Evolutionary conservation across 2,797 vertebrate species (phyloP), one percentile per base, ranked within the genome.

Genomic region (Lithobates sylvaticus): DNA sequence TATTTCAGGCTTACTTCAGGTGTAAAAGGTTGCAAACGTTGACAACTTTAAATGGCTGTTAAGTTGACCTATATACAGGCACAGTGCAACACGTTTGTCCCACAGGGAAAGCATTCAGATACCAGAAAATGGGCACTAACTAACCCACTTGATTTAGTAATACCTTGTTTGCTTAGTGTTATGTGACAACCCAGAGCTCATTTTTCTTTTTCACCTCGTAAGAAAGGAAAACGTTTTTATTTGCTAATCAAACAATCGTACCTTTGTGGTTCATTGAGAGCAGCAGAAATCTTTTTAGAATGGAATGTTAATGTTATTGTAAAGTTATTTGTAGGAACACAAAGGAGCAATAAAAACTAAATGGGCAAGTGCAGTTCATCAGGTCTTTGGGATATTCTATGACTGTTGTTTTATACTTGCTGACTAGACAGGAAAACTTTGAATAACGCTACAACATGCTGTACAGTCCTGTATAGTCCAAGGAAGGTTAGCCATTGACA

Each of bases 221-320:
- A 74, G 79, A 47, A 72, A 72, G 39, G 65, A 74, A 67, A 71
- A 78, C 73, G 68, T 68, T 69, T 75, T 29, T 83, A 83, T 83
- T 87, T 87, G 81, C 76, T 83, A 73, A 83, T 87, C 69, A 83
- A 87, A 87, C 80, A 87, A 83, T 58, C 44, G 77, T 65, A 72
- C 80, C 75, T 67, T 50, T 73, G 39, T 83, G 81, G 44, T 73
- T 67, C 68, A 83, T 42, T 78, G 64, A 83, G n/a, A 34, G 70
- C 13, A 34, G 70, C 13, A 54, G 18, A 81, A 44, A 50, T n/a
- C 75, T 23, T 44, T 86, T 15, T 78, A 64, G 74, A 73, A 29
- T 39, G 85, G 86, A 87, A 87, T 83, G 81, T 67, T 87, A 83
- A 87, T 83, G 86, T 83, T 78, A 87, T 83, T 87, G 78, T 44